Evolutionary conservation across 2,113 vertebrate species (phyloP).

Genomic region (Brachirus orientalis): DNA sequence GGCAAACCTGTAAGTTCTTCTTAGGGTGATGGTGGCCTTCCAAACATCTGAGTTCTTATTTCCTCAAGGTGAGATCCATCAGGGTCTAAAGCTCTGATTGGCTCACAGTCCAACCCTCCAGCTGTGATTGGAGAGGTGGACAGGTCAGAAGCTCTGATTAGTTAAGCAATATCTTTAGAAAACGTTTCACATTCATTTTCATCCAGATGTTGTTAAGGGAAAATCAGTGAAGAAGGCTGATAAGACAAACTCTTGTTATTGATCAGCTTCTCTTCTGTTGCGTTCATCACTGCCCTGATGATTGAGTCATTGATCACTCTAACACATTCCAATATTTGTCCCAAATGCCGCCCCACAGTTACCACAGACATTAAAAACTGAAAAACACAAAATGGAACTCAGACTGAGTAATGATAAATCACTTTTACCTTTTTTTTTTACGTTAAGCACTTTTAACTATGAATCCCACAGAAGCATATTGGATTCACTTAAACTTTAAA

Average conservation of each 20-base stretch:
- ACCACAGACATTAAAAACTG: too few species aligned
- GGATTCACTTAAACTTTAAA: too few species aligned
- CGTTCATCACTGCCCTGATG: neutral
- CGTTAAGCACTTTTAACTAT: too few species aligned
- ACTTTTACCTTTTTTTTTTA: too few species aligned
- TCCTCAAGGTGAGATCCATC: conserved; percentile 56
- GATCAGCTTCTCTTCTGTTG: neutral
- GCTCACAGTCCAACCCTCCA: neutral
- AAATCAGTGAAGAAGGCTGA: too few species aligned
- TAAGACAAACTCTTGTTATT: neutral
- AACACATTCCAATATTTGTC: neutral
- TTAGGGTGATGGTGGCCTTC: neutral
- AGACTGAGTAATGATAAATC: too few species aligned
- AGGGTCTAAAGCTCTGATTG: conserved; percentile 37
- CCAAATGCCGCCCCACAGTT: neutral
- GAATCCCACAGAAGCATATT: too few species aligned
- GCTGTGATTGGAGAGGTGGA: conserved; percentile 38
- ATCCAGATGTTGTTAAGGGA: too few species aligned
- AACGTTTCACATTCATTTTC: neutral
- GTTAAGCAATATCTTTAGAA: neutral
- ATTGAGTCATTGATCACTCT: neutral
- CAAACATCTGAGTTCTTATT: conserved; percentile 48
- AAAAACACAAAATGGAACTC: too few species aligned
- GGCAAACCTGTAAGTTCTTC: neutral
- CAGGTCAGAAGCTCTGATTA: neutral